Evolutionary conservation across 2,113 vertebrate genomes (phyloP).

Genomic region (Microtus oregoni): DNA sequence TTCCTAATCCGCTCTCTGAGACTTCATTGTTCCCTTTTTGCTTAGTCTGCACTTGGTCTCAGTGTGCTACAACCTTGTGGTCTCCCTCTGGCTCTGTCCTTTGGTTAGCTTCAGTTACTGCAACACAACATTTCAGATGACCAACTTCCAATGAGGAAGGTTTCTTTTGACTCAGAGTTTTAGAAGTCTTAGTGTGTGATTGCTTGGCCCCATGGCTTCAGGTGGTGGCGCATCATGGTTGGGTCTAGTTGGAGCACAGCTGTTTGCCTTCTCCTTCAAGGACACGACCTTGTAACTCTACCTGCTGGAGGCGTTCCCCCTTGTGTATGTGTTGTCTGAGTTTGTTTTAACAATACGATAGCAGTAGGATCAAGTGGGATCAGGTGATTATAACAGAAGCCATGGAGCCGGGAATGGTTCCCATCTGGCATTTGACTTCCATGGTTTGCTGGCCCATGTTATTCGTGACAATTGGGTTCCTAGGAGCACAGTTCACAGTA

Average conservation of each 20-base stretch:
- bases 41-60: background rate
- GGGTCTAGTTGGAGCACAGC: background rate
- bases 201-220: background rate
- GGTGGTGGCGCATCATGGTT: background rate
- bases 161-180: background rate
- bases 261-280: background rate
- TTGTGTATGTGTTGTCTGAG: background rate
- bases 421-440: background rate
- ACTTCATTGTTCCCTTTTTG: background rate
- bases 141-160: background rate
- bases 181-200: background rate
- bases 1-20: background rate
- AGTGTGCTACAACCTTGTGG: background rate
- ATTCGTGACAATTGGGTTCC: background rate
- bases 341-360: background rate
- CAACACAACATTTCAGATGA: background rate
- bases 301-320: background rate
- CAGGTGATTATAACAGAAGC: background rate
- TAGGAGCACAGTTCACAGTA: background rate
- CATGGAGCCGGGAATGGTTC: background rate
- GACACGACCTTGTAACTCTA: no score
- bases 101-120: background rate
- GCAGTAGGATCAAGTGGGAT: background rate
- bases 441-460: fast-evolving
- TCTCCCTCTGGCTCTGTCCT: background rate